Evolutionary conservation across 53 echinoderm and acorn worm species (phyloP).

Genomic region (Antedon mediterranea): DNA sequence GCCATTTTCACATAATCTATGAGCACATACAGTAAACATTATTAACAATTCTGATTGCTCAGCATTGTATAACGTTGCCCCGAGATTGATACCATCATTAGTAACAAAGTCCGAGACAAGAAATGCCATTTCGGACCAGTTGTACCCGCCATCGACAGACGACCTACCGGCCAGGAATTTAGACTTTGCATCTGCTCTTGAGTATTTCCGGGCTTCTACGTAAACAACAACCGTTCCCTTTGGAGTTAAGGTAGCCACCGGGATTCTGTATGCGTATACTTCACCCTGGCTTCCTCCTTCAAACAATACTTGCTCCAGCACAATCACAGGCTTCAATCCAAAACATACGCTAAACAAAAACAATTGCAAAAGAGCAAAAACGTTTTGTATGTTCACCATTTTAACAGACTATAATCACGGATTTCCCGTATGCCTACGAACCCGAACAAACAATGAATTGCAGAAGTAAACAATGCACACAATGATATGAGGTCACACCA

Average conservation of each 20-base stretch:
- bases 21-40: not conserved
- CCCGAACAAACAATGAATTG: too few species aligned
- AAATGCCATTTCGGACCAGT: not conserved
- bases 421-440: too few species aligned
- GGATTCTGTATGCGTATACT: slow-evolving; percentile 41
- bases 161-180: not conserved
- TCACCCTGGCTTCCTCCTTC: slow-evolving; percentile 24
- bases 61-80: not conserved
- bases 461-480: too few species aligned
- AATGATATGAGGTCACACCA: too few species aligned
- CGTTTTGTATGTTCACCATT: too few species aligned
- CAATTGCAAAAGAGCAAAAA: not conserved
- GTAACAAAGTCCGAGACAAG: not conserved
- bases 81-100: not conserved
- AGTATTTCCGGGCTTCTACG: not conserved
- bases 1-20: not conserved
- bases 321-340: not conserved
- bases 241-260: slow-evolving; percentile 15
- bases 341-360: not conserved
- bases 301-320: slow-evolving; percentile 24
- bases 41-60: not conserved
- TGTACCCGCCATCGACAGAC: not conserved
- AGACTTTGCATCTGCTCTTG: not conserved
- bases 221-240: not conserved
- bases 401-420: too few species aligned